Conservation (phyloP, 1,140 invertebrate species). For the Calliphora vicina region DNA sequence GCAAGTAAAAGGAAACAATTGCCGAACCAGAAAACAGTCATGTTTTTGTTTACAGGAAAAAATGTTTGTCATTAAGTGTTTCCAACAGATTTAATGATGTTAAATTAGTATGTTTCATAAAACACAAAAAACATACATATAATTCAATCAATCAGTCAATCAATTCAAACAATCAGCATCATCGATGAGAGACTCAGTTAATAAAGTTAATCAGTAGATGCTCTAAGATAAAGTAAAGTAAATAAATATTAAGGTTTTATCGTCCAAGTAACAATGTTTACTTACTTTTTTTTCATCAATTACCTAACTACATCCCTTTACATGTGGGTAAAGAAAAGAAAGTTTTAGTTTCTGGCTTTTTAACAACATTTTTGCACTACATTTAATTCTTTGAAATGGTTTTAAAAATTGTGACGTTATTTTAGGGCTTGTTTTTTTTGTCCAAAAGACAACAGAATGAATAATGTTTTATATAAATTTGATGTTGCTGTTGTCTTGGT, state of each 20-base stretch:
- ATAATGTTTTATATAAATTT: neutral
- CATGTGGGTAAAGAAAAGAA: neutral
- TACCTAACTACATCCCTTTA: no score
- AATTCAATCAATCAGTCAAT: no score
- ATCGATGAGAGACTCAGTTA: neutral
- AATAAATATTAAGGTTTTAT: neutral
- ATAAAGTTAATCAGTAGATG: neutral
- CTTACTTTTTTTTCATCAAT: neutral
- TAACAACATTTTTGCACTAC: neutral
- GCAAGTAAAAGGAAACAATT: conserved; percentile 4
- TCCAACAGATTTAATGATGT: neutral
- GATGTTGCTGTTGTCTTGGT: neutral
- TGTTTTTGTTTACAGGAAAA: neutral
- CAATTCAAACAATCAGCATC: no score
- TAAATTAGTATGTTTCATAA: conserved; percentile 8
- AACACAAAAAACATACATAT: neutral
- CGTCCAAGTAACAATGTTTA: neutral
- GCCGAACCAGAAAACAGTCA: neutral
- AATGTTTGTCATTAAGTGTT: neutral
- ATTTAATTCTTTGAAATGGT: neutral
- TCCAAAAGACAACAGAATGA: neutral
- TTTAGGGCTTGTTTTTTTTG: no score
- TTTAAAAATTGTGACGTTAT: no score
- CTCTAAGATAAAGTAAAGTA: neutral
- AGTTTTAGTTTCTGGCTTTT: neutral